Evolutionary conservation across 2,888 invertebrate species (phyloP).

Genomic region (Diplolepis rosae): DNA sequence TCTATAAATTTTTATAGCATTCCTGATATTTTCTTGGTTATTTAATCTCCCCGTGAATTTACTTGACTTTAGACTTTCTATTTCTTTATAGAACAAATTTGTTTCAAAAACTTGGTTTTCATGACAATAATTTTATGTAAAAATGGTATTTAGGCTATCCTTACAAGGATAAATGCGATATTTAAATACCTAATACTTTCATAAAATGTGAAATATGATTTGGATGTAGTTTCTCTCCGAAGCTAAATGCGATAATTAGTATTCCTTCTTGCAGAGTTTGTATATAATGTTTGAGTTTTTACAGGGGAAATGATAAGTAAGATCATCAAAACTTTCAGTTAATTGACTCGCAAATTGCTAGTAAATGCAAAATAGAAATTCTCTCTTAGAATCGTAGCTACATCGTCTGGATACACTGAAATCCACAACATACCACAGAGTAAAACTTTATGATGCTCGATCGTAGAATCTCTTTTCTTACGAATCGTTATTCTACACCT

Average conservation of each 20-base stretch:
- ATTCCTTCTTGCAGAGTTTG: background rate
- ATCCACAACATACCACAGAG: background rate
- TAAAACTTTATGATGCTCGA: background rate
- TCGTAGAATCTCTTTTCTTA: background rate
- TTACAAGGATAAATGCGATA: background rate
- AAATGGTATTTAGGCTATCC: too few species aligned
- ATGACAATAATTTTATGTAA: too few species aligned
- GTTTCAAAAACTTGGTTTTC: too few species aligned
- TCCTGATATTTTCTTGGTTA: too few species aligned
- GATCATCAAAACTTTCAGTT: background rate
- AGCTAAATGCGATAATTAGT: background rate
- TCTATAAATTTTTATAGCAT: too few species aligned
- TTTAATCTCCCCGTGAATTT: too few species aligned
- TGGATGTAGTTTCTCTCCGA: background rate
- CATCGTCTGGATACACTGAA: background rate
- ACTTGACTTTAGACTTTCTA: too few species aligned
- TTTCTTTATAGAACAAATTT: too few species aligned
- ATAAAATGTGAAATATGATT: background rate
- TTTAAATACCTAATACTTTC: background rate
- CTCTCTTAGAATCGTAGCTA: background rate
- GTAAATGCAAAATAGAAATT: background rate
- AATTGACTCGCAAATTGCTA: background rate
- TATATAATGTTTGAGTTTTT: too few species aligned
- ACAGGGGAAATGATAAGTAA: background rate
- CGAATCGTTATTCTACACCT: background rate